Evolutionary conservation across 2,888 invertebrate species (phyloP), one percentile per base, ranked within the genome.

Genomic region (Pseudoips prasinana): DNA sequence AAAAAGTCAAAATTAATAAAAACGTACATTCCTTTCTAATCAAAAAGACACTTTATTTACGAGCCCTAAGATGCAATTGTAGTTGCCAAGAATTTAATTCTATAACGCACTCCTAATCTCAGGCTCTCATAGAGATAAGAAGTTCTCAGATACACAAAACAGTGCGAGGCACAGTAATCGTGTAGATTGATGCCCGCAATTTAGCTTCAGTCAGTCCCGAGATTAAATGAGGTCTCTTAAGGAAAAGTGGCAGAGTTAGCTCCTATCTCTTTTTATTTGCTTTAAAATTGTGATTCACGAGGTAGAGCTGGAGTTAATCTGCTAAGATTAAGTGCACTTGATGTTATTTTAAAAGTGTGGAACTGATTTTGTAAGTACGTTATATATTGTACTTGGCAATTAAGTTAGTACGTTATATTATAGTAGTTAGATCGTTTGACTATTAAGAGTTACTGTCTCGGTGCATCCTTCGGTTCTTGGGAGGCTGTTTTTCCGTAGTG

Each of bases 211-310:
- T 61, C 62, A 50, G 54, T 33, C 58, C 50, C 45, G 51, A 70
- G 80, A 81, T 82, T 82, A 81, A 79, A 76, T 62, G 72, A 65
- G 73, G 65, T 68, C 77, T 75, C 72, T 67, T 58, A 54, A 57
- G 59, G 61, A 61, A 60, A 65, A 62, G 59, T 55, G 54, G 55
- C 63, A 42, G 32, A 39, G 33, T 35, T 17, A 61, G 58, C 61
- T 44, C 33, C 44, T 58, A 59, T 58, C 32, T 58, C 32, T 45
- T 51, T 57, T 58, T 55, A 50, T 52, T 55, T 41, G 35, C 42
- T 55, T 57, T 45, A 57, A 58, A 57, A 57, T 58, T 43, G 46
- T 62, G 60, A 64, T 60, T 62, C 58, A 67, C 58, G 62, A 53
- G 57, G n/a, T n/a, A n/a, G n/a, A 50, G 58, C 58, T 64, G 55